A percentile compares a stretch with the other conserved stretches of the same genome.
These are phyloP conservation scores for Zoanthus solanderi DNA, from an alignment of 92 coral and sea anemone genomes.

Conservation along the genomic window DNA sequence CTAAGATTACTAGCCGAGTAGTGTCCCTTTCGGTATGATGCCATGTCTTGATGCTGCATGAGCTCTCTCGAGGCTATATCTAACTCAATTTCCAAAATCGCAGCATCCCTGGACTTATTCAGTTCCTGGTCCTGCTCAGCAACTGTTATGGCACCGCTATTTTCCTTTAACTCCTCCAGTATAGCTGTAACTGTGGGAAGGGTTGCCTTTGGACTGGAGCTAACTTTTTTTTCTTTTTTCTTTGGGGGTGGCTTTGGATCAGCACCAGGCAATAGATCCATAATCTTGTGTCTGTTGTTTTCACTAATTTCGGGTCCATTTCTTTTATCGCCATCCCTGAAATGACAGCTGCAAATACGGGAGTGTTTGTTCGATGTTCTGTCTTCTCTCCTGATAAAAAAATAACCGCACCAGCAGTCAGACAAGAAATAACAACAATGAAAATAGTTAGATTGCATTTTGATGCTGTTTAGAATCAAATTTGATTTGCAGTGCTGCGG, in stretches of 20 bases:
- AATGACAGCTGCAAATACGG: slow-evolving; percentile 65
- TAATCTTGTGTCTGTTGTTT: slow-evolving; percentile 41
- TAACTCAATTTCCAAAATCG: slow-evolving; percentile 57
- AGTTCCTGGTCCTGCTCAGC: slow-evolving; percentile 18
- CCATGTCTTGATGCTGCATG: neutral
- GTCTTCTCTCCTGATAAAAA: slow-evolving; percentile 44
- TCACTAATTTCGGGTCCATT: slow-evolving; percentile 51
- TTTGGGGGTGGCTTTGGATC: slow-evolving; percentile 15
- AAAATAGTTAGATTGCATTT: slow-evolving; percentile 8
- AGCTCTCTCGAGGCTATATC: slow-evolving; percentile 50
- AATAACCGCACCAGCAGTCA: slow-evolving; percentile 4
- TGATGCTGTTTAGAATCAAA: slow-evolving; percentile 7
- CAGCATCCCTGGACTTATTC: slow-evolving; percentile 16
- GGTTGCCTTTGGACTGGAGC: slow-evolving; percentile 13
- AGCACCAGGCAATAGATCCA: slow-evolving; percentile 2
- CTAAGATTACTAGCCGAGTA: slow-evolving; percentile 51
- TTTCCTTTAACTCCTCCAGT: neutral
- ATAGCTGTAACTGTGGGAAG: slow-evolving; percentile 4
- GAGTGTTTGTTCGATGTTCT: slow-evolving; percentile 44
- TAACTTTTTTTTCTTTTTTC: slow-evolving; percentile 34
- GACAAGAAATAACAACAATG: neutral
- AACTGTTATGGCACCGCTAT: neutral
- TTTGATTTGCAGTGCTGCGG: neutral
- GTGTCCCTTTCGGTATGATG: slow-evolving; percentile 22
- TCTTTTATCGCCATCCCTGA: slow-evolving; percentile 49